Evolutionary conservation across 2,888 invertebrate species (phyloP).

Genomic region (Dolomedes plantarius): DNA sequence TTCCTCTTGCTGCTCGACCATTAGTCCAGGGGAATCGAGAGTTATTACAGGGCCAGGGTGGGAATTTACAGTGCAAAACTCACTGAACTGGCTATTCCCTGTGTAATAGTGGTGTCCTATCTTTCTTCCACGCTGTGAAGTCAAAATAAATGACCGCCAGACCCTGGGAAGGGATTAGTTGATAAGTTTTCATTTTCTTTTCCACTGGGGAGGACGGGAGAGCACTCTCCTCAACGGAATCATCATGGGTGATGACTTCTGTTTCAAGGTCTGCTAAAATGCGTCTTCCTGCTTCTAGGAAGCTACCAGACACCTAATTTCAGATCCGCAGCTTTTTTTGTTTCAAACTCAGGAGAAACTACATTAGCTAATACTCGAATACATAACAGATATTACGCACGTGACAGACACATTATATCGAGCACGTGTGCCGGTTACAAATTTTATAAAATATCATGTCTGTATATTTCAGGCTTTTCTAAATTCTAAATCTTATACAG

Average conservation of each 20-base stretch:
- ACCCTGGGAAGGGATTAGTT: conserved; percentile 58
- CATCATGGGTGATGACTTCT: not conserved
- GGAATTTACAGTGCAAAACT: conserved; percentile 69
- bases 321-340: too few relatives aligned
- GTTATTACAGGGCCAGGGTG: conserved; percentile 44
- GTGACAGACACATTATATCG: too few relatives aligned
- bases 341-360: too few relatives aligned
- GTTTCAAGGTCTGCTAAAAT: too few relatives aligned
- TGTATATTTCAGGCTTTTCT: too few relatives aligned
- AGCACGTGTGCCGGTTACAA: too few relatives aligned
- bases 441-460: too few relatives aligned
- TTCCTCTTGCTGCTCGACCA: conserved; percentile 34
- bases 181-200: conserved; percentile 56
- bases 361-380: too few relatives aligned
- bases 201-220: conserved; percentile 9
- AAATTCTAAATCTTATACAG: too few relatives aligned
- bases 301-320: too few relatives aligned
- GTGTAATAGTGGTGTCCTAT: conserved; percentile 55
- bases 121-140: conserved; percentile 44
- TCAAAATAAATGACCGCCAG: conserved; percentile 54
- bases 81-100: conserved; percentile 61
- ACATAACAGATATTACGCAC: too few relatives aligned
- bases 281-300: too few relatives aligned
- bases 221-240: conserved; percentile 11
- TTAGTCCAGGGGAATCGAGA: conserved; percentile 32